Conservation (phyloP, 2,797 vertebrate species). For the Paguma larvata region DNA sequence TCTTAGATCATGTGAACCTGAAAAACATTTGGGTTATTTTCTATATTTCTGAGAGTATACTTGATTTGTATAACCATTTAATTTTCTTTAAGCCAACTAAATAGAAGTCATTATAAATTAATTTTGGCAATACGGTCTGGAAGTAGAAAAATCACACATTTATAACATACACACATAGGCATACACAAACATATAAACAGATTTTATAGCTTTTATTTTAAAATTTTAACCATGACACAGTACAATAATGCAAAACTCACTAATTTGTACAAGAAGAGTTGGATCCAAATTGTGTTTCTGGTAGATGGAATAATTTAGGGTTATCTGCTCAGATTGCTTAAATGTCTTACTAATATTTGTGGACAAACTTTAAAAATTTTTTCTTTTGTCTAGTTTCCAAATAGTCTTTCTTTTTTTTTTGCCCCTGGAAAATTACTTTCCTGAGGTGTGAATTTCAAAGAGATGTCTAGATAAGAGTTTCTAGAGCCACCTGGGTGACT, state of each 20-base stretch:
- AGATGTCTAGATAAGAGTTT: not conserved
- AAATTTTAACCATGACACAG: not conserved
- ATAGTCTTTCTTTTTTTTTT: not conserved
- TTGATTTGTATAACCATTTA: not conserved
- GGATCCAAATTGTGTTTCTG: not conserved
- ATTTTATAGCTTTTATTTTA: not conserved
- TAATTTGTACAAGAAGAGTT: not conserved
- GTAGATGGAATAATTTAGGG: not conserved
- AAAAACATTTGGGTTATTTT: not conserved
- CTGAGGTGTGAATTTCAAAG: not conserved
- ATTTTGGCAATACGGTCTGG: not conserved
- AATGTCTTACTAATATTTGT: not conserved
- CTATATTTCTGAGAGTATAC: not conserved
- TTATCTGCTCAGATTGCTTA: not conserved
- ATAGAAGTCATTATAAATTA: not conserved
- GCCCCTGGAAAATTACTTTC: not conserved
- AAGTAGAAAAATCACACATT: not conserved
- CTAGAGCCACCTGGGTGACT: not conserved
- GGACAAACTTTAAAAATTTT: not conserved
- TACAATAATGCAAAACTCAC: not conserved
- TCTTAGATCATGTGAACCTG: not conserved
- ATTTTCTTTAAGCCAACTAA: not conserved
- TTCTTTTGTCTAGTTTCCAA: not conserved
- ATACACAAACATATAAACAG: not conserved
- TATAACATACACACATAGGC: not conserved